phyloP scores from a whole-genome alignment of 1,140 invertebrate species.

The Habropoda laboriosa region DNA sequence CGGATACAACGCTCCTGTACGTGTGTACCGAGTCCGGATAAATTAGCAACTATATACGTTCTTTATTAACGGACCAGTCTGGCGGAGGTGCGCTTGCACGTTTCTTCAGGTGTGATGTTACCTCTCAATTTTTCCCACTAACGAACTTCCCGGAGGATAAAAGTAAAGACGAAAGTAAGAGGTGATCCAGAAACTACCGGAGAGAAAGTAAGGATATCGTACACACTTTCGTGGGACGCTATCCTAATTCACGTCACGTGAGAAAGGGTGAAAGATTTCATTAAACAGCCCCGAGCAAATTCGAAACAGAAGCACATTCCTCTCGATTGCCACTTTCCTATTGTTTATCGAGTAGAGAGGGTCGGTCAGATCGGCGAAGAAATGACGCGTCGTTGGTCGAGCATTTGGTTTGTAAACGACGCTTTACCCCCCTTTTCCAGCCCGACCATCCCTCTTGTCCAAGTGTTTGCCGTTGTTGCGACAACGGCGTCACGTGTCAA shows the following conservation, averaged over 20 bases:
- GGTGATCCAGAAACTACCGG: too few species aligned
- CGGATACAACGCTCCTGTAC: not conserved
- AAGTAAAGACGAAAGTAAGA: too few species aligned
- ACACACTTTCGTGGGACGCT: too few species aligned
- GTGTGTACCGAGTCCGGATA: not conserved
- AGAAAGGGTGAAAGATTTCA: too few species aligned
- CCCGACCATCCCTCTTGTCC: not conserved
- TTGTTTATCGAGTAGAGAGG: not conserved
- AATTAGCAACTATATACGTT: not conserved
- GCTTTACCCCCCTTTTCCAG: constrained; percentile 28
- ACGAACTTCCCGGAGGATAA: too few species aligned
- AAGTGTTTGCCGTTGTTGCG: constrained; percentile 72
- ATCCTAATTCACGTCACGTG: too few species aligned
- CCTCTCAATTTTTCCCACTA: too few species aligned
- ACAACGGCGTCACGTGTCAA: constrained; percentile 79
- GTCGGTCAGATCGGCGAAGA: not conserved
- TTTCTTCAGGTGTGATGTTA: not conserved
- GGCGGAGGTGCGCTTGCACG: not conserved
- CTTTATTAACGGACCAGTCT: not conserved
- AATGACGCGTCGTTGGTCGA: constrained; percentile 25
- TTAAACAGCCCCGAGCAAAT: not conserved
- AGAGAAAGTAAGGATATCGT: too few species aligned
- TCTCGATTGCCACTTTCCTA: not conserved
- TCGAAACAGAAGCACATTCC: not conserved
- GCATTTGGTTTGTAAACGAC: constrained; percentile 49